Conservation (phyloP, 2,797 vertebrate species). For the Periophthalmus magnuspinnatus region DNA sequence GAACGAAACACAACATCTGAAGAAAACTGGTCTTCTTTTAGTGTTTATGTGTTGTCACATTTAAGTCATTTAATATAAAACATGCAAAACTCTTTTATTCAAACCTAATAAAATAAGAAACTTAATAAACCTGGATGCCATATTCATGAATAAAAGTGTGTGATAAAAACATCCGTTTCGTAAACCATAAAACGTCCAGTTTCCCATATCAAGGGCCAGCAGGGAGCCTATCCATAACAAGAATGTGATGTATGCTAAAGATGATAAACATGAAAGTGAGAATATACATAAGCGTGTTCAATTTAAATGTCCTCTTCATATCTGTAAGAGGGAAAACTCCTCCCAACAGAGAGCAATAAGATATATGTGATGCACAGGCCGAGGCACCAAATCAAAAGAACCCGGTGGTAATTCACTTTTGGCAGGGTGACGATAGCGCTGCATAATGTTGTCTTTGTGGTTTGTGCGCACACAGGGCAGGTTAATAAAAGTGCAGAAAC, state of each 20-base stretch:
- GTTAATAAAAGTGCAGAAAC: conserved; percentile 32
- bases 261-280: conserved; percentile 77
- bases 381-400: conserved; percentile 65
- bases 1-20: conserved; percentile 46
- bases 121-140: conserved; percentile 54
- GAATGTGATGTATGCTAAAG: conserved; percentile 68
- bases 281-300: conserved; percentile 66
- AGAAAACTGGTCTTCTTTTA: conserved; percentile 25
- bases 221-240: conserved; percentile 71
- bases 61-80: conserved; percentile 2
- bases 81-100: conserved; percentile 48
- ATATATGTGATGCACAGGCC: conserved; percentile 64
- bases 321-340: conserved; percentile 69
- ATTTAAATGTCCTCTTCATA: conserved; percentile 66
- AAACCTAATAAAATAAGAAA: conserved; percentile 67
- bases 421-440: conserved; percentile 59
- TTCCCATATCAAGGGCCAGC: conserved; percentile 79
- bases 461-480: conserved; percentile 26
- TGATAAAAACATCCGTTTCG: conserved; percentile 72
- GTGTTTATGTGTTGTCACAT: not conserved
- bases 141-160: conserved; percentile 71
- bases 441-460: conserved; percentile 59
- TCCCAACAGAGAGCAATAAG: conserved; percentile 55
- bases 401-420: conserved; percentile 66
- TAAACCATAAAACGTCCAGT: conserved; percentile 81